These are phyloP conservation scores for Ptychadena robeensis DNA, from an alignment of 2,797 vertebrate genomes.

Conservation along the genomic window DNA sequence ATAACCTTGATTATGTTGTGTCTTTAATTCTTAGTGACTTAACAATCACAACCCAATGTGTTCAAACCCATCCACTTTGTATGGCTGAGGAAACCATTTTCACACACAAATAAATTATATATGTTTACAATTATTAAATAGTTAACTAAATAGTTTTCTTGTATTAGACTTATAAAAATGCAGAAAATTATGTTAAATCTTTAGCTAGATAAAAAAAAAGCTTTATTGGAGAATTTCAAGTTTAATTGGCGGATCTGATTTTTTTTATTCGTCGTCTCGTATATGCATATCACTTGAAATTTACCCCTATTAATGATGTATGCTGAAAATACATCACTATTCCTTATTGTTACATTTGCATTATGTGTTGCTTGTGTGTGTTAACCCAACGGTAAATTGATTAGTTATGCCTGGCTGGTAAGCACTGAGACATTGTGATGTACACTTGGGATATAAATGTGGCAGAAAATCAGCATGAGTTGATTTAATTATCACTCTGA, in stretches of 20 bases:
- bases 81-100: neutral
- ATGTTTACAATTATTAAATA: neutral
- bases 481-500: slow-evolving; percentile 98
- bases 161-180: neutral
- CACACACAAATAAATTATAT: neutral
- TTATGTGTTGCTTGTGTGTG: slow-evolving; percentile 68
- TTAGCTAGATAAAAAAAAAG: neutral
- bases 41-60: too few species aligned
- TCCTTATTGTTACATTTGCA: slow-evolving; percentile 66
- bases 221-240: neutral
- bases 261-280: neutral
- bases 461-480: slow-evolving; percentile 97
- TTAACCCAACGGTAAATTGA: slow-evolving; percentile 76
- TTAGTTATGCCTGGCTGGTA: slow-evolving; percentile 89
- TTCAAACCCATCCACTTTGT: neutral
- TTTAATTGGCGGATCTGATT: neutral
- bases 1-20: neutral
- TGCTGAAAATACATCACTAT: slow-evolving; percentile 29
- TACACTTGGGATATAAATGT: slow-evolving; percentile 97
- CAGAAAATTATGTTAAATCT: neutral
- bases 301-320: neutral
- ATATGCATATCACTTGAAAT: neutral
- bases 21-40: too few species aligned
- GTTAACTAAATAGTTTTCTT: neutral
- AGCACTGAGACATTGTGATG: slow-evolving; percentile 86